Conservation (phyloP, 2,888 invertebrate genomes). For the Zhengitettix transpicula region DNA sequence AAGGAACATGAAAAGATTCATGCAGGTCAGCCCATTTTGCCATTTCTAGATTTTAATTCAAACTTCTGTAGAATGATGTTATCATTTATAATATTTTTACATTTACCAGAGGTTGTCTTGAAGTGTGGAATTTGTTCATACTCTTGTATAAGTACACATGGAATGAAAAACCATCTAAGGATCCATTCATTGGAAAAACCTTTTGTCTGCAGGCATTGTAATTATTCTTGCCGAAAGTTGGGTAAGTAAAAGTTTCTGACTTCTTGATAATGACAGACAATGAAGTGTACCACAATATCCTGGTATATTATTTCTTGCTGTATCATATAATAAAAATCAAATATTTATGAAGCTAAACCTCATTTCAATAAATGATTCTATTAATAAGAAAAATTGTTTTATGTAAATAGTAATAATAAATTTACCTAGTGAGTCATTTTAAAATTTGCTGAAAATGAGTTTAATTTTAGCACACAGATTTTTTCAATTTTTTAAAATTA, state of each 20-base stretch:
- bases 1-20: conserved; percentile 19
- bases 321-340: too few relatives aligned
- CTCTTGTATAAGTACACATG: conserved; percentile 2
- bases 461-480: too few relatives aligned
- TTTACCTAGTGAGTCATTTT: too few relatives aligned
- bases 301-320: too few relatives aligned
- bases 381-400: too few relatives aligned
- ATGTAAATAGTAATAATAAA: too few relatives aligned
- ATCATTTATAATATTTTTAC: neutral
- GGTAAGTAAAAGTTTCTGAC: neutral
- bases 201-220: conserved; percentile 8
- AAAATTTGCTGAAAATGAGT: too few relatives aligned
- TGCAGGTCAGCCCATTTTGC: conserved; percentile 16
- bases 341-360: neutral
- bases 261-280: neutral
- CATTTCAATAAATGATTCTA: too few relatives aligned
- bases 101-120: conserved; percentile 8
- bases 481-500: too few relatives aligned
- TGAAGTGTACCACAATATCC: too few relatives aligned
- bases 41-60: neutral
- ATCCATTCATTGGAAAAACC: conserved; percentile 6
- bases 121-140: conserved; percentile 10
- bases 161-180: conserved; percentile 8
- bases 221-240: conserved; percentile 5
- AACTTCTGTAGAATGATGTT: neutral